Evolutionary conservation across 2,113 vertebrate genomes (phyloP), one percentile per base, ranked within the genome.

Genomic region (Clarias batrachus): DNA sequence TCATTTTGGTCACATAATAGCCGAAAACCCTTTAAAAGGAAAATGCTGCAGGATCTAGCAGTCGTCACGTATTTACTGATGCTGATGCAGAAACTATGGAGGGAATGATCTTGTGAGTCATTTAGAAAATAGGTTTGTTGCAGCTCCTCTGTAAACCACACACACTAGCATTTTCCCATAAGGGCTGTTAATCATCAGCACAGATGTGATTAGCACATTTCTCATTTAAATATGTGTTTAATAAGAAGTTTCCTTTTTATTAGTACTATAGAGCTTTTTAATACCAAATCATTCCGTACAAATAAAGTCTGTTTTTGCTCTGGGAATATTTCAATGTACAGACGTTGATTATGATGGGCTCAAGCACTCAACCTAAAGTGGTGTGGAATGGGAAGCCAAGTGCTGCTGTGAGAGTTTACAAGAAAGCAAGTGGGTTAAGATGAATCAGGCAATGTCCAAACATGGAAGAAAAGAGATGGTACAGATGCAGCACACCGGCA

Each of bases 61-160:
- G 62, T n/a, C 25, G n/a, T 25, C 23, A 65, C 25, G 5, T 27
- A 1, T 27, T 66, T 1, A 65, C 65, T 68, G 65, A 19, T 4
- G n/a, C 70, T 1, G 19, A 73, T 19, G 41, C 33, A 71, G n/a
- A 71, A 59, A 21, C 30, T 81, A 17, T 52, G 3, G 21, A 71
- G 65, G 82, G 73, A 84, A 54, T 83, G 52, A 30, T 83, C 27
- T 71, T 73, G 27, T 83, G 65, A 83, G 81, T 70, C 65, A 83
- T 82, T 65, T 8, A 41, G 80, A 83, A 82, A 83, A 41, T 60
- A 37, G 17, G 0, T 6, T 30, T 68, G 4, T 30, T 27, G 30
- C 27, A 73, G 11, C 19, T 23, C 9, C 33, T 73, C 33, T 41
- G 70, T 73, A 41, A 74, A 48, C 37, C 37, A 48, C 21, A 12